Conservation (phyloP, 2,888 invertebrate species). For the Eledona agricola region DNA sequence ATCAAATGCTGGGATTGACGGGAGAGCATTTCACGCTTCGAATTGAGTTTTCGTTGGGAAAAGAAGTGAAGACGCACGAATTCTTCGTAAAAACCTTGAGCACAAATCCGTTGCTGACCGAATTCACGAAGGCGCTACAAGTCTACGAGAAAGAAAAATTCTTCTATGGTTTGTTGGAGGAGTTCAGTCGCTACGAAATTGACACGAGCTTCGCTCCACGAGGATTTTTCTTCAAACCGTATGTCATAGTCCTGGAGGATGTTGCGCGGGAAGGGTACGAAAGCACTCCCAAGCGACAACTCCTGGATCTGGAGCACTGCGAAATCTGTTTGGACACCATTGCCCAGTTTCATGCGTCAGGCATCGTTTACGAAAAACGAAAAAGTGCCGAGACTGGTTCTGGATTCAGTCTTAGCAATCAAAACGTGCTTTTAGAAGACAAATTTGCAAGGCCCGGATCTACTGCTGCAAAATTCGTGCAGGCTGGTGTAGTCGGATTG, state of each 20-base stretch:
- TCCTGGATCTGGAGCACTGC: constrained; percentile 64
- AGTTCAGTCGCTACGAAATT: constrained; percentile 43
- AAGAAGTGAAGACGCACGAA: constrained; percentile 25
- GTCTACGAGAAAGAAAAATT: constrained; percentile 54
- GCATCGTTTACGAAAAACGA: constrained; percentile 64
- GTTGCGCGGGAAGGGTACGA: constrained; percentile 42
- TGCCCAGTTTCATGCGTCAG: constrained; percentile 66
- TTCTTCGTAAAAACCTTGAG: constrained; percentile 50
- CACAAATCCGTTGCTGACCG: constrained; percentile 40
- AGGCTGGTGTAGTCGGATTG: constrained; percentile 44
- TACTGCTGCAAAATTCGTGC: constrained; percentile 40
- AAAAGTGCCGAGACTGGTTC: constrained; percentile 44
- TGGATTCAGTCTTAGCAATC: no score
- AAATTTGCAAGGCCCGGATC: constrained; percentile 40
- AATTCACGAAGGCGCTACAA: constrained; percentile 41
- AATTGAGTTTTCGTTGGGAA: constrained; percentile 35
- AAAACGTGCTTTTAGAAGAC: constrained; percentile 45
- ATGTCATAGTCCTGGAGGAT: constrained; percentile 52
- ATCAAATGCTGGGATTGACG: constrained; percentile 45
- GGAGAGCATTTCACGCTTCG: constrained; percentile 44
- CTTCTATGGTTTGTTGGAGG: constrained; percentile 48
- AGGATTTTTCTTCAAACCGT: constrained; percentile 48
- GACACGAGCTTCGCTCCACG: constrained; percentile 48
- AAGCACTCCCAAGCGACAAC: constrained; percentile 49
- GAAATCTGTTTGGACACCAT: constrained; percentile 63